Base-by-base conservation (phyloP, 1,140 invertebrate genomes). In the Drosophila parabipectinata region DNA sequence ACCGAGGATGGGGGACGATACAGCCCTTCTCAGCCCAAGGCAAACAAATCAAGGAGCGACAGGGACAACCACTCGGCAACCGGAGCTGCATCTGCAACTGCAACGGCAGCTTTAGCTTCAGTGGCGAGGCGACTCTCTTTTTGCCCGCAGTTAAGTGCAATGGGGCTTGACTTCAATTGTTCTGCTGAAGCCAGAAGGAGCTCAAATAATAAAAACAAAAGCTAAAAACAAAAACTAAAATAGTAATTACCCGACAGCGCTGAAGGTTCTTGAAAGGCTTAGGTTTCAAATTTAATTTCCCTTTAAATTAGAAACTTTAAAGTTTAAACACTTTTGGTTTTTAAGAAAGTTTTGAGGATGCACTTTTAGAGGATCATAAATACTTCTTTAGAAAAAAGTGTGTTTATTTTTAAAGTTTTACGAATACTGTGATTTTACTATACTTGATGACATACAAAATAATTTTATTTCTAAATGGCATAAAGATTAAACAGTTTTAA, bases 11-110 rank as follows among this genome's bases (percentile, higher is more conserved):
- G 9, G 3, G 54, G 50, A 76, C 41, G 73, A 55, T 64, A 51
- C 18, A 30, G 61, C 41, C 26, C 59, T 32, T 44, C 48, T 57
- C 47, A 72, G 68, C 64, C 72, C 14, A 44, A 69, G 82, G 83
- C 79, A 88, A 87, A 85, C 78, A 85, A 85, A 85, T 85, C 81
- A 87, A 87, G 82, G 78, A 87, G 82, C 81, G 67, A 85, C 81
- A 48, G 60, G 50, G 14, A 68, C 28, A 48, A 34, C 50, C n/a
- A 59, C 67, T 53, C 53, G 62, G 62, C 18, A 9, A 21, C 15
- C 9, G 21, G 1, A 47, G 9, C 44, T 24, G 44, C 44, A 24
- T 24, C 44, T 47, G 44, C 44, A 18, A 24, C 44, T 18, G 63
- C 61, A 51, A 57, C 52, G 59, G 63, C 39, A 21, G 21, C 21